Base-by-base conservation (phyloP, 2,113 vertebrate genomes). In the Gallinago undulata region DNA sequence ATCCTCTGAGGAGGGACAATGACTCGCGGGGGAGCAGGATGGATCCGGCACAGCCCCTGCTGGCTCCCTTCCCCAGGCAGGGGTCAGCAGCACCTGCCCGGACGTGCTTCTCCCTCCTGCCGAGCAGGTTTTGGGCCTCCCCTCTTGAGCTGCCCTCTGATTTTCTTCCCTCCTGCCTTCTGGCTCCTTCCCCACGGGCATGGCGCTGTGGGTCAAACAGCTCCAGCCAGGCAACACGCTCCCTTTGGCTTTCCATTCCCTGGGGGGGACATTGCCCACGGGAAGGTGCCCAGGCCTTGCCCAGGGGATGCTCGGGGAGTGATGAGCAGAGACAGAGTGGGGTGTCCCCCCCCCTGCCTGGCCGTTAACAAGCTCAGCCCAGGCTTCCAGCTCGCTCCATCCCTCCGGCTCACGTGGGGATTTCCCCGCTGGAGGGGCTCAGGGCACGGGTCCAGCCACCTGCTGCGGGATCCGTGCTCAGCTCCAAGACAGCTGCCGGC, bases 191-290 rank as follows among this genome's bases (percentile, higher is more conserved):
- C 28, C n/a, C 51, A 15, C 0, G 2, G 60, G 24, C 16, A 41
- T 5, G 18, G n/a, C 53, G 21, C 64, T 0, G 23, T 3, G 22
- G 59, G 23, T 62, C 33, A 5, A 27, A 5, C 0, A 35, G 33
- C 45, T 33, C 59, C 13, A 4, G 19, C 2, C 27, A 11, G 51
- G 28, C 56, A 25, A 25, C 45, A 7, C 0, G 0, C 13, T 81
- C 6, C 35, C 11, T 11, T 55, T 9, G 13, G 59, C 16, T 77
- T 7, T 35, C 73, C 0, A 0, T 33, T 80, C 12, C 17, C 24
- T 31, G 3, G 11, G 27, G 27, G 33, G 1, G 48, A 0, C 0
- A 1, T 4, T 4, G 30, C 60, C 55, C 55, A 2, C 0, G 16
- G 59, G 23, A 50, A 33, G 53, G 57, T 18, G 47, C 48, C 28